Conservation (phyloP, 2,797 vertebrate genomes). For the Muscicapa striata region DNA sequence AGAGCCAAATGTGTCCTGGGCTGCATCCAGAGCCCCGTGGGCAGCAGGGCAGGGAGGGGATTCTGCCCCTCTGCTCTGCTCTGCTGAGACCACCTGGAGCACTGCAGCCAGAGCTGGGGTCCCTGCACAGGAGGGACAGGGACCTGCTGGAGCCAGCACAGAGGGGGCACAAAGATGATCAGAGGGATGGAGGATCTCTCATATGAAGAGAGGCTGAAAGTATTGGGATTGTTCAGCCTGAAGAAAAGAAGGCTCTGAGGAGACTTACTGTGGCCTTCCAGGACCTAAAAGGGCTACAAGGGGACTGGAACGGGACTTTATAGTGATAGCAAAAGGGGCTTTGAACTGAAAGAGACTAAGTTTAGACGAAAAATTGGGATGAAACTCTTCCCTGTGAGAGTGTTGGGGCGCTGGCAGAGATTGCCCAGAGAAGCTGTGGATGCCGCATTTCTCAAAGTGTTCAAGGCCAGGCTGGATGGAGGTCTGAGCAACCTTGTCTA, state of each 20-base stretch:
- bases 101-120: neutral
- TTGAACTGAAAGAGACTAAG: neutral
- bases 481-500: neutral
- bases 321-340: neutral
- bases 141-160: rapidly evolving
- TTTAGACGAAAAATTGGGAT: neutral
- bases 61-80: too few species aligned
- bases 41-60: too few species aligned
- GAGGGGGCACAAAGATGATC: rapidly evolving
- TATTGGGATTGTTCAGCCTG: neutral
- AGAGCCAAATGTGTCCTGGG: too few species aligned
- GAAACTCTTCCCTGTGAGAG: neutral
- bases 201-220: neutral
- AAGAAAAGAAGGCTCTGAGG: neutral
- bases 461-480: neutral
- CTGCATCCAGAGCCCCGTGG: too few species aligned
- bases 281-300: neutral
- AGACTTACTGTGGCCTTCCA: neutral
- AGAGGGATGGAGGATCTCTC: neutral
- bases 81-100: neutral
- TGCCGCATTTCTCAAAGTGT: neutral
- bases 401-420: neutral
- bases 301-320: neutral
- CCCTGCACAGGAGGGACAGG: neutral
- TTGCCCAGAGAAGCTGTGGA: neutral